These are phyloP conservation scores for Volucella zonaria DNA, from an alignment of 2,888 invertebrate species.

Conservation along the genomic window DNA sequence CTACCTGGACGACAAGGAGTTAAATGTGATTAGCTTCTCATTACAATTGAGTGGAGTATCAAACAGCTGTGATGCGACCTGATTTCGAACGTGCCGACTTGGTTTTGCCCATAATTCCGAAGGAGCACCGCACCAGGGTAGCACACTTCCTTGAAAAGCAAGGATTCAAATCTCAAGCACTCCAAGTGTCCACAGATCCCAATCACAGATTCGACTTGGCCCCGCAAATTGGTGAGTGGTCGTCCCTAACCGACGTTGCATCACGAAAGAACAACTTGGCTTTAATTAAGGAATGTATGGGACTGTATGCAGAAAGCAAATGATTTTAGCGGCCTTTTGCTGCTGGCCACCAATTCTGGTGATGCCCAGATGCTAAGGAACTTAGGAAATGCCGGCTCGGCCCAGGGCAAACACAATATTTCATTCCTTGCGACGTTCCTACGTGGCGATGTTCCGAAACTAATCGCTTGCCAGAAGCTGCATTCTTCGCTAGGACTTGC, in stretches of 20 bases:
- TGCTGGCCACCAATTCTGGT: conserved; percentile 93
- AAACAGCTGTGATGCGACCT: conserved; percentile 99
- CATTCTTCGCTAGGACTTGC: conserved; percentile 98
- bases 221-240: conserved; percentile 96
- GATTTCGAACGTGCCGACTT: conserved; percentile 98
- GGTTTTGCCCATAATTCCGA: conserved; percentile 96
- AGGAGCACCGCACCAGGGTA: conserved; percentile 97
- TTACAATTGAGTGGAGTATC: conserved; percentile 98
- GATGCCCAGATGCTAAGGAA: conserved; percentile 91
- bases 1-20: conserved; percentile 98
- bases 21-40: conserved; percentile 97
- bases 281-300: conserved; percentile 95
- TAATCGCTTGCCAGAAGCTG: conserved; percentile 96
- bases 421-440: conserved; percentile 96
- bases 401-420: conserved; percentile 92
- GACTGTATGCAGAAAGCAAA: conserved; percentile 96
- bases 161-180: conserved; percentile 98
- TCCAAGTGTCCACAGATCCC: conserved; percentile 98
- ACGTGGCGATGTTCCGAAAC: conserved; percentile 92
- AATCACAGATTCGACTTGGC: conserved; percentile 99
- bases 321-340: conserved; percentile 95
- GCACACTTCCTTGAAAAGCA: conserved; percentile 99
- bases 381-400: conserved; percentile 88
- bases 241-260: conserved; percentile 94
- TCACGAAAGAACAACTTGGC: conserved; percentile 92